Percentiles rank a stretch among this genome's conserved stretches.
Evolutionary conservation across 2,888 invertebrate species (phyloP).

Genomic region (Ephialtes manifestator): DNA sequence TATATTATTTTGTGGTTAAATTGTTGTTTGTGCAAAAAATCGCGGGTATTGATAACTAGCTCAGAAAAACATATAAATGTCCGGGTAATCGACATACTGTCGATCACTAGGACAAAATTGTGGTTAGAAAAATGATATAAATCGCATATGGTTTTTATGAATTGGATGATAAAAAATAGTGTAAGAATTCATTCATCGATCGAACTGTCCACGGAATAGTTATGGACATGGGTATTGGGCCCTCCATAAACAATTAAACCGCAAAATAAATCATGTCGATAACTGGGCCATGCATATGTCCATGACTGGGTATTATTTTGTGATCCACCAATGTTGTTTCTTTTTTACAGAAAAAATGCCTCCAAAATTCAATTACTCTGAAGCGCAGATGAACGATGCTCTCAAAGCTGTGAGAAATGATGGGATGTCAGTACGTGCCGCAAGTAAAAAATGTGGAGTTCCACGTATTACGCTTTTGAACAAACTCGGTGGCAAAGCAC

Average conservation of each 20-base stretch:
- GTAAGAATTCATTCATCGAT: constrained; percentile 15
- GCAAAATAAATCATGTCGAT: constrained; percentile 27
- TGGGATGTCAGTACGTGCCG: too few relatives aligned
- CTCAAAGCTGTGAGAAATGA: too few relatives aligned
- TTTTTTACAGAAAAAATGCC: neutral
- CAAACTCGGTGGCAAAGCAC: too few relatives aligned
- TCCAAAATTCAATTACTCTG: too few relatives aligned
- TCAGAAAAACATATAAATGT: constrained; percentile 22
- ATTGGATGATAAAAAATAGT: constrained; percentile 16
- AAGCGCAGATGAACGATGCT: too few relatives aligned
- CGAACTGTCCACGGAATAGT: constrained; percentile 22
- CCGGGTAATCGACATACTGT: constrained; percentile 6
- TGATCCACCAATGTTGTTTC: neutral
- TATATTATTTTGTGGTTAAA: constrained; percentile 2
- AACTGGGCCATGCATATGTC: constrained; percentile 2
- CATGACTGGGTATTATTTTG: constrained; percentile 4
- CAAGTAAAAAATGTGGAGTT: too few relatives aligned
- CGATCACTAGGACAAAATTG: neutral
- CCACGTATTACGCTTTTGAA: too few relatives aligned
- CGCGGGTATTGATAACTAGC: constrained; percentile 9
- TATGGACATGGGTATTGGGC: neutral
- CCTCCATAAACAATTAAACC: neutral
- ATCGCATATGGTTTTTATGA: neutral
- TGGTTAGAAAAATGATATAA: too few relatives aligned
- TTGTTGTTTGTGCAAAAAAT: constrained; percentile 12